Percentiles rank a stretch among this genome's conserved stretches.
Evolutionary conservation across 2,113 vertebrate species (phyloP).

Genomic region (Psephotus haematonotus): DNA sequence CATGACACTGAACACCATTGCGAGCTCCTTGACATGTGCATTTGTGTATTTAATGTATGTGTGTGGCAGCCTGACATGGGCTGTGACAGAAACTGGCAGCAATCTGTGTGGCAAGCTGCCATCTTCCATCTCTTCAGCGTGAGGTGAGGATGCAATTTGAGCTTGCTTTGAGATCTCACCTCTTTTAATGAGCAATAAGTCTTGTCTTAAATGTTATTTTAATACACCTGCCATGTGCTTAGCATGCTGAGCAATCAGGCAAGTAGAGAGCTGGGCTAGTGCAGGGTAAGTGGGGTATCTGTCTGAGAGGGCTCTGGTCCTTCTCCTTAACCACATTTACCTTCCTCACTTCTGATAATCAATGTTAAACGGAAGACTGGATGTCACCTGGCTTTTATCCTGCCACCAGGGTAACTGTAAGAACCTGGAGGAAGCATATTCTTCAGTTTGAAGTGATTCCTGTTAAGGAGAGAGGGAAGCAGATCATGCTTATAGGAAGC

Average conservation of each 20-base stretch:
- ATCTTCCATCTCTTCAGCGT: background rate
- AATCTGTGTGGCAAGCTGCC: background rate
- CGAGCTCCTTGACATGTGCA: background rate
- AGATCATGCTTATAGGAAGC: background rate
- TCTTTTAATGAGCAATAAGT: background rate
- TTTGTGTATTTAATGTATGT: background rate
- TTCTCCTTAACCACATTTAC: background rate
- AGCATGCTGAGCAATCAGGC: background rate
- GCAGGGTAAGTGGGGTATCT: background rate
- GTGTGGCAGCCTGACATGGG: background rate
- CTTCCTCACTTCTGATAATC: background rate
- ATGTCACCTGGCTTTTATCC: background rate
- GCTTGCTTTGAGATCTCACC: background rate
- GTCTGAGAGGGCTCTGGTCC: background rate
- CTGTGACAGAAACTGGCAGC: background rate
- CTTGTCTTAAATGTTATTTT: conserved; percentile 28
- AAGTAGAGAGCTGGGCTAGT: background rate
- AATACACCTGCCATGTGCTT: background rate
- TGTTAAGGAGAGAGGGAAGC: background rate
- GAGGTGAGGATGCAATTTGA: background rate
- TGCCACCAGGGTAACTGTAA: background rate
- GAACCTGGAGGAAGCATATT: background rate
- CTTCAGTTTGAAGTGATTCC: background rate
- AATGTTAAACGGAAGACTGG: background rate
- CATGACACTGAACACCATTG: background rate